Base-by-base conservation (phyloP, 2,888 invertebrate species). In the Pristionchus mayeri region DNA sequence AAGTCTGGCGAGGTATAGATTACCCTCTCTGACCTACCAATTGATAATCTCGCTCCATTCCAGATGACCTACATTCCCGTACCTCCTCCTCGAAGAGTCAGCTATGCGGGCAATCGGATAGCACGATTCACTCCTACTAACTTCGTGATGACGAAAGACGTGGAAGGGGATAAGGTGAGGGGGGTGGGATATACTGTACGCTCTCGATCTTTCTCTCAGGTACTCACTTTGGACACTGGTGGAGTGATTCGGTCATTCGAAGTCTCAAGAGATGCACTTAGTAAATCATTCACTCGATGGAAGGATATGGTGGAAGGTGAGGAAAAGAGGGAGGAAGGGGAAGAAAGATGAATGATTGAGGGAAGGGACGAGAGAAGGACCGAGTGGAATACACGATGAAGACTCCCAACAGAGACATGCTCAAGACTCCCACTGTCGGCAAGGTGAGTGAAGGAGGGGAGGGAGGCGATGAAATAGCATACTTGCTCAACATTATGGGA, bases 361-460 rank as follows among this genome's bases (percentile, higher is more conserved):
- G 85, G 4, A 75, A 79, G 71, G 86, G 54, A 6, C 86, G 86
- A 24, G 86, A 86, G 30, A 84, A 85, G 27, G 83, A 83, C 71
- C 44, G 83, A 71, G 52, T 83, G 27, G 83, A 83, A 37, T 83
- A 50, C 71, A 71, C 67, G 52, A 86, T 86, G 24, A 85, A 86
- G 34, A 89, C 90, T 24, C 86, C 90, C 60, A 91, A 92, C 71
- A 75, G 90, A 76, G 80, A 86, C 30, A 92, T 93, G 50, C 95
- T 95, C 7, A 95, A 95, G 9, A 94, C 94, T 0, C 98, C 98
- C 0, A 98, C 98, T 93, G 96, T 97, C 93, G 98, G 98, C 1
- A 97, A 97, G 93, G 85, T 88, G 16, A 84, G 86, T 34, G 0
- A 63, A 34, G n/a, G 16, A 34, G 30, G 11, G n/a, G 21, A n/a